Evolutionary conservation across 2,797 vertebrate genomes (phyloP).

Genomic region (Serranus cabrilla): DNA sequence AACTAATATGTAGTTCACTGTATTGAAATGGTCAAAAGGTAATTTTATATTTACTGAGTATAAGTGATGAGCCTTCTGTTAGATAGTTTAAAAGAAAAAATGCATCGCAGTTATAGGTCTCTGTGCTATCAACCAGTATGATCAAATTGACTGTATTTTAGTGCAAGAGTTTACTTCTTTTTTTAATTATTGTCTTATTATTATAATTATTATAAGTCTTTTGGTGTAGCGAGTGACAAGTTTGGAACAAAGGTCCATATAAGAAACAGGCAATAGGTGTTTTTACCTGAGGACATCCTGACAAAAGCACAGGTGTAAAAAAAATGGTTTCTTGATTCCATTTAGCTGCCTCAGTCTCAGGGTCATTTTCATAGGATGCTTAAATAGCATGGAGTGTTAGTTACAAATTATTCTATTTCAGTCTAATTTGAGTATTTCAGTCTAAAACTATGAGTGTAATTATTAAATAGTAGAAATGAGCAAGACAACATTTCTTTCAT

Average conservation of each 20-base stretch:
- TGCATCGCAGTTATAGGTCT: background rate
- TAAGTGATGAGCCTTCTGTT: background rate
- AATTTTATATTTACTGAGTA: background rate
- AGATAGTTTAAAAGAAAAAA: background rate
- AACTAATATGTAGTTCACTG: background rate
- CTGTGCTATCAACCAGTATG: background rate
- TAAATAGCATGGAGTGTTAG: background rate
- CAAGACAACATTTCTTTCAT: constrained; percentile 4
- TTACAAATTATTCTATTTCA: background rate
- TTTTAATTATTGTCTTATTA: too few species aligned
- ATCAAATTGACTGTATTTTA: background rate
- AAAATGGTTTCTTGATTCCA: background rate
- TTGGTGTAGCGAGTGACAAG: background rate
- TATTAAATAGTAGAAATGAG: constrained; percentile 7
- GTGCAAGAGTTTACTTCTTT: background rate
- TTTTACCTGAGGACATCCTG: background rate
- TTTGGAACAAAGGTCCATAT: background rate
- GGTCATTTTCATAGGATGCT: too few species aligned
- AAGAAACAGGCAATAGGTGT: background rate
- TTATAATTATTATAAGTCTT: too few species aligned
- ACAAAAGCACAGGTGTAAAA: background rate
- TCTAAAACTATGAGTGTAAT: background rate
- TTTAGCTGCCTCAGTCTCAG: background rate
- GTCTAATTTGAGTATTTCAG: background rate
- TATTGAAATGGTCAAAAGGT: background rate